Evolutionary conservation across 2,888 invertebrate species (phyloP).

Genomic region (Eumacrocentrus americanus): DNA sequence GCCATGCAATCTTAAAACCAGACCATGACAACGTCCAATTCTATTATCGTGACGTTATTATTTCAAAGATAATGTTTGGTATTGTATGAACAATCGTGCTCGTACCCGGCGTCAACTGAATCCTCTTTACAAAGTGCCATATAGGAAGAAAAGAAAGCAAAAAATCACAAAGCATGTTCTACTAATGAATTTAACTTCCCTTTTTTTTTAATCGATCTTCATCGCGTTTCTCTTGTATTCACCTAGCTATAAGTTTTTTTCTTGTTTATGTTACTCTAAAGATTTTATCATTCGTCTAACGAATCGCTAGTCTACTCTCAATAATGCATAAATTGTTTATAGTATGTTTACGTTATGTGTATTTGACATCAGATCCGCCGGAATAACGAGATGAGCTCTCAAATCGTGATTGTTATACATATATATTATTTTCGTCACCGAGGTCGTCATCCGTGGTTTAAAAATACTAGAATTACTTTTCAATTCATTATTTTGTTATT

Average conservation of each 20-base stretch:
- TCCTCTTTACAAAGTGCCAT: background rate
- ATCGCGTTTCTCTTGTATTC: background rate
- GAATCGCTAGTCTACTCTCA: slow-evolving; percentile 5
- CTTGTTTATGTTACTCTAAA: background rate
- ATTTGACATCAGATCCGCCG: slow-evolving; percentile 15
- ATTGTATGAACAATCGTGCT: slow-evolving; percentile 4
- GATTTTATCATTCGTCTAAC: slow-evolving; percentile 1
- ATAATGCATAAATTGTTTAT: slow-evolving; percentile 15
- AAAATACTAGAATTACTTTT: slow-evolving; percentile 25
- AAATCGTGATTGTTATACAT: slow-evolving; percentile 17
- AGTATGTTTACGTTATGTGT: slow-evolving; percentile 7
- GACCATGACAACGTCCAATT: slow-evolving; percentile 16
- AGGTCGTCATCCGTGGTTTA: slow-evolving; percentile 9
- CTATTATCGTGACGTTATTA: slow-evolving; percentile 14
- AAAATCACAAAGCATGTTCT: background rate
- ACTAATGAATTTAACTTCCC: background rate
- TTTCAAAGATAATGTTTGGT: slow-evolving; percentile 9
- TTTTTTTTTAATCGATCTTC: background rate
- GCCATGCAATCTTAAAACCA: slow-evolving; percentile 21
- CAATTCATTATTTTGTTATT: background rate
- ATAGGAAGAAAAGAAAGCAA: background rate
- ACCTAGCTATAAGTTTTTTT: background rate
- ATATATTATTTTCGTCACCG: background rate
- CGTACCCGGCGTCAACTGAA: slow-evolving; percentile 12
- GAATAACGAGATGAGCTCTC: slow-evolving; percentile 24